Percentiles rank a stretch among this genome's conserved stretches.
Conservation (phyloP, 2,797 vertebrate species). For the Falco columbarius region DNA sequence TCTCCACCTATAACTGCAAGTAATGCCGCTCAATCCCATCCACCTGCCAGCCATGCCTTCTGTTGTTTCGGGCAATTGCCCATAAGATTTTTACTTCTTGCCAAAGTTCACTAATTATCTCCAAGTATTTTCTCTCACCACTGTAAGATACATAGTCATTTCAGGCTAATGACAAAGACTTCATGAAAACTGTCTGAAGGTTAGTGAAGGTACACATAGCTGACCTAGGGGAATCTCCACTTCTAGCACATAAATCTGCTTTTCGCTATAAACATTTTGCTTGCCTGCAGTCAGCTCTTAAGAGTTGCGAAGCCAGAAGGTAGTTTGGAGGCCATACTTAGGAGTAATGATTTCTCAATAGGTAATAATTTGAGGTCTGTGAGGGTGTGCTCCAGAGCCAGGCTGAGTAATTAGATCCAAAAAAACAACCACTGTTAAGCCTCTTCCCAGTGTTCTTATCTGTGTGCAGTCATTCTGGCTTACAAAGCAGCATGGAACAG, state of each 20-base stretch:
- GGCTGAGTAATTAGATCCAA: neutral
- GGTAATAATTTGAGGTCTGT: neutral
- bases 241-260: neutral
- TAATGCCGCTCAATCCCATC: neutral
- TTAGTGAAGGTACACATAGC: neutral
- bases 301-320: neutral
- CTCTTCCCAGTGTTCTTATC: neutral
- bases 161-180: neutral
- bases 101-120: neutral
- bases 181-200: neutral
- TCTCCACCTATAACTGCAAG: neutral
- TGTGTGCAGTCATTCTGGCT: neutral
- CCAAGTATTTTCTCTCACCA: neutral
- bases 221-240: neutral
- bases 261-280: neutral
- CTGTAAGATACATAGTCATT: neutral
- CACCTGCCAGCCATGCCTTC: neutral
- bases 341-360: neutral
- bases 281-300: neutral
- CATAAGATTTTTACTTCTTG: neutral
- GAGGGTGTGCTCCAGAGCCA: neutral
- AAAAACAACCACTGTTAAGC: neutral
- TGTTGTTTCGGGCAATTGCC: neutral
- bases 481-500: neutral
- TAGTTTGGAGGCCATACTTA: neutral